These are phyloP conservation scores for Argynnis bischoffii DNA, from an alignment of 2,888 invertebrate species.

Conservation along the genomic window DNA sequence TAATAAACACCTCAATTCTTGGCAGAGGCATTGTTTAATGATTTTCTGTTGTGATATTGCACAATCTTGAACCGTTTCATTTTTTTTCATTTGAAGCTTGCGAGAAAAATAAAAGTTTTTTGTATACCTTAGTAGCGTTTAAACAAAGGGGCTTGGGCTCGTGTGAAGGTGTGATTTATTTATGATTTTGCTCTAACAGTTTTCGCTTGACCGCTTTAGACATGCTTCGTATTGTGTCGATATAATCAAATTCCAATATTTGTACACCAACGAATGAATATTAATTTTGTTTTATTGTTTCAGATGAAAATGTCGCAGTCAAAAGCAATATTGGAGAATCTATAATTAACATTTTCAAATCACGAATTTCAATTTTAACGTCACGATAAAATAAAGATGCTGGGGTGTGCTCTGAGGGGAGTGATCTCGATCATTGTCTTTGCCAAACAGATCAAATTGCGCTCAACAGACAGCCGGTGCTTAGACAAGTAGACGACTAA, in stretches of 20 bases:
- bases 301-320: slow-evolving; percentile 67
- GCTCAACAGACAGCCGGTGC: slow-evolving; percentile 79
- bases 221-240: slow-evolving; percentile 57
- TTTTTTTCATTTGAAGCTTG: slow-evolving; percentile 66
- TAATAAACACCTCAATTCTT: slow-evolving; percentile 82
- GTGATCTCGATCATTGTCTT: slow-evolving; percentile 65
- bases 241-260: slow-evolving; percentile 20
- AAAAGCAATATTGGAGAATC: slow-evolving; percentile 51
- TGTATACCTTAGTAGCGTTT: slow-evolving; percentile 78
- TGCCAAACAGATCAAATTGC: slow-evolving; percentile 62
- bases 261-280: slow-evolving; percentile 41
- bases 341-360: slow-evolving; percentile 51
- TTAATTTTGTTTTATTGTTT: slow-evolving; percentile 64
- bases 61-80: slow-evolving; percentile 69
- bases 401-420: slow-evolving; percentile 76
- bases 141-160: slow-evolving; percentile 74
- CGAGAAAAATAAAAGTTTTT: slow-evolving; percentile 73
- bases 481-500: slow-evolving; percentile 74
- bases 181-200: slow-evolving; percentile 72
- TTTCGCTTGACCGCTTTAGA: slow-evolving; percentile 71
- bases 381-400: slow-evolving; percentile 73
- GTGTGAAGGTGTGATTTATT: slow-evolving; percentile 81
- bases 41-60: slow-evolving; percentile 81
- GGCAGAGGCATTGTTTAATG: slow-evolving; percentile 80
- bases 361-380: slow-evolving; percentile 52